A percentile compares a stretch with the other conserved stretches of the same genome.
These are phyloP conservation scores for Dipodomys merriami DNA, from an alignment of 2,113 vertebrate species.

Conservation along the genomic window DNA sequence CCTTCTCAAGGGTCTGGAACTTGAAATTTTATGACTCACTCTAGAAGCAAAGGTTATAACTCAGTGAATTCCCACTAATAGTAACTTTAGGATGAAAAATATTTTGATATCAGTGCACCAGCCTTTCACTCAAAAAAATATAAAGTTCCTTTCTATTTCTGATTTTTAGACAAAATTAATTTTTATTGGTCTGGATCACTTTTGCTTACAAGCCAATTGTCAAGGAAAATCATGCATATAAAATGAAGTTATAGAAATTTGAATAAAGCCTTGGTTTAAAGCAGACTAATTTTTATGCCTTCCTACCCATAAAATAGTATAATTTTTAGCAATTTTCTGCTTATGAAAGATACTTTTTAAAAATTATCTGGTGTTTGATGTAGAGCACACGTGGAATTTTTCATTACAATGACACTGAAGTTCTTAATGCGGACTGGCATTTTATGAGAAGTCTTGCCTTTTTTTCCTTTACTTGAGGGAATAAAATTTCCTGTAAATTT, in stretches of 20 bases:
- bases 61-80: constrained; percentile 29
- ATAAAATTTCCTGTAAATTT: constrained; percentile 64
- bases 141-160: constrained; percentile 58
- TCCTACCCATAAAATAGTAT: constrained; percentile 57
- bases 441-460: constrained; percentile 46
- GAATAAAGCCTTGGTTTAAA: constrained; percentile 63
- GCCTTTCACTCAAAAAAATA: background rate
- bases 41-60: background rate
- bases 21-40: constrained; percentile 25
- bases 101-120: constrained; percentile 33
- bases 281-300: constrained; percentile 61
- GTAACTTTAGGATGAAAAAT: constrained; percentile 41
- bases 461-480: constrained; percentile 52
- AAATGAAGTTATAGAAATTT: constrained; percentile 63
- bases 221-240: constrained; percentile 61
- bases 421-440: constrained; percentile 58
- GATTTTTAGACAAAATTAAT: constrained; percentile 40
- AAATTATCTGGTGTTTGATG: constrained; percentile 70
- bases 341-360: constrained; percentile 54
- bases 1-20: constrained; percentile 43
- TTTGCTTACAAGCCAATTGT: constrained; percentile 45
- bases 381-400: constrained; percentile 28
- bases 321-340: constrained; percentile 70
- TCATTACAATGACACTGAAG: constrained; percentile 3
- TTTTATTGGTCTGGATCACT: constrained; percentile 51